Evolutionary conservation across 2,113 vertebrate genomes (phyloP).

Genomic region (Galbula dea): DNA sequence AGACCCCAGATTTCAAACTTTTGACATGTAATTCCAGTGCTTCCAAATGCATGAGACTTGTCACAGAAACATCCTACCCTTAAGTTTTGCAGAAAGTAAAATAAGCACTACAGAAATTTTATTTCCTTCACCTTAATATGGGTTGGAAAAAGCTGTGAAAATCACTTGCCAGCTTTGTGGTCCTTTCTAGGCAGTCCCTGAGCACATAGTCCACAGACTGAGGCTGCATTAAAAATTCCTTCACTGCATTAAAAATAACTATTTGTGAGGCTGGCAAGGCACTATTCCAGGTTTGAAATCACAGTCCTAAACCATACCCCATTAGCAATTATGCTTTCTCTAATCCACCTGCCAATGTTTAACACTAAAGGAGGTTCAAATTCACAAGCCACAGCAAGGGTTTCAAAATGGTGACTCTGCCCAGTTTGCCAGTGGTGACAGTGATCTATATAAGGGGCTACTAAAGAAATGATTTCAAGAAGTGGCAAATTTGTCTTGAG

Average conservation of each 20-base stretch:
- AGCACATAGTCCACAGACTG: not conserved
- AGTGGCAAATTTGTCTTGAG: not conserved
- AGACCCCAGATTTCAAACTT: not conserved
- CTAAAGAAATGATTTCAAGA: accelerated
- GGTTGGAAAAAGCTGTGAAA: not conserved
- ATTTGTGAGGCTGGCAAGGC: not conserved
- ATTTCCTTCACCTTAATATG: not conserved
- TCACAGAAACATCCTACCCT: not conserved
- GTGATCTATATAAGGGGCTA: not conserved
- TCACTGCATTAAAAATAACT: not conserved
- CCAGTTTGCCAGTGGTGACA: not conserved
- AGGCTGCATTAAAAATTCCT: accelerated
- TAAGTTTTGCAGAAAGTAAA: not conserved
- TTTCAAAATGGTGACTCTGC: not conserved
- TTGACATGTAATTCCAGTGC: not conserved
- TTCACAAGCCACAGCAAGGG: not conserved
- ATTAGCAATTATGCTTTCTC: not conserved
- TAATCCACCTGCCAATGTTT: not conserved
- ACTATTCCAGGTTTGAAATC: not conserved
- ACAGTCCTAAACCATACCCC: not conserved
- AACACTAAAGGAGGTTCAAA: not conserved
- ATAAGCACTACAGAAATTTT: not conserved
- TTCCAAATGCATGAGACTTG: not conserved
- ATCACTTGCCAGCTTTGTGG: not conserved
- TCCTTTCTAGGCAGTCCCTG: not conserved